Conservation (phyloP, 1,140 invertebrate genomes). For the Acromyrmex charruanus region DNA sequence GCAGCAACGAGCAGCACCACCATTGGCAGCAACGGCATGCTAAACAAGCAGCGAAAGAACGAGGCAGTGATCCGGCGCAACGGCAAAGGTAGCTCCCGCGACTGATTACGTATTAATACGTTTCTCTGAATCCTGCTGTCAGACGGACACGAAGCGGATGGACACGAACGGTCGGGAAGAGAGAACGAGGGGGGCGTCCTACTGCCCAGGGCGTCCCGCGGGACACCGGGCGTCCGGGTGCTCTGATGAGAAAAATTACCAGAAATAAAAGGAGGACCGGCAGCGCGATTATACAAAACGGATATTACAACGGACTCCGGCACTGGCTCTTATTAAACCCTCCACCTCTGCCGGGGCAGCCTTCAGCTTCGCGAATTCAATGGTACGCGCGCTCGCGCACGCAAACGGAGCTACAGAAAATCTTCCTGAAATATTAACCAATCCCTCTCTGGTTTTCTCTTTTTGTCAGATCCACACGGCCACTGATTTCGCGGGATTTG, state of each 20-base stretch:
- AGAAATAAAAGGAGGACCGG: conserved; percentile 78
- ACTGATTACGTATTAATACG: conserved; percentile 80
- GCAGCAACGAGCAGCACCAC: conserved; percentile 61
- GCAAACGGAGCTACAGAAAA: conserved; percentile 50
- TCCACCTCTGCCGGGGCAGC: conserved; percentile 55
- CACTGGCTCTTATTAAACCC: conserved; percentile 77
- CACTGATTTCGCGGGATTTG: conserved; percentile 53
- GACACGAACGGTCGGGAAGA: conserved; percentile 58
- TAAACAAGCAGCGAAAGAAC: conserved; percentile 72
- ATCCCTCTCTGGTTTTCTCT: conserved; percentile 20
- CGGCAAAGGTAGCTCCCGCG: conserved; percentile 71
- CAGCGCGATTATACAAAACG: conserved; percentile 79
- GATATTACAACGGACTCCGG: conserved; percentile 75
- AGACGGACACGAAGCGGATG: conserved; percentile 67
- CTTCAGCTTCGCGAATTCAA: conserved; percentile 71
- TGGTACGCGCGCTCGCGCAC: conserved; percentile 51
- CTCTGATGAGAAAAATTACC: conserved; percentile 80
- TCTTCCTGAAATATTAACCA: conserved; percentile 71
- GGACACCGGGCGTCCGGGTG: conserved; percentile 77
- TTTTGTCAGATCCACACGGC: conserved; percentile 22
- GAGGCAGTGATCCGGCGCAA: conserved; percentile 52
- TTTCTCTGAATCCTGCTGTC: conserved; percentile 77
- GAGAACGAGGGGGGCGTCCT: conserved; percentile 58
- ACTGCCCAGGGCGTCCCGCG: conserved; percentile 79
- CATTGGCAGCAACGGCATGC: conserved; percentile 69